Base-by-base conservation (phyloP, 1,140 invertebrate species). In the Anastatus disparis region DNA sequence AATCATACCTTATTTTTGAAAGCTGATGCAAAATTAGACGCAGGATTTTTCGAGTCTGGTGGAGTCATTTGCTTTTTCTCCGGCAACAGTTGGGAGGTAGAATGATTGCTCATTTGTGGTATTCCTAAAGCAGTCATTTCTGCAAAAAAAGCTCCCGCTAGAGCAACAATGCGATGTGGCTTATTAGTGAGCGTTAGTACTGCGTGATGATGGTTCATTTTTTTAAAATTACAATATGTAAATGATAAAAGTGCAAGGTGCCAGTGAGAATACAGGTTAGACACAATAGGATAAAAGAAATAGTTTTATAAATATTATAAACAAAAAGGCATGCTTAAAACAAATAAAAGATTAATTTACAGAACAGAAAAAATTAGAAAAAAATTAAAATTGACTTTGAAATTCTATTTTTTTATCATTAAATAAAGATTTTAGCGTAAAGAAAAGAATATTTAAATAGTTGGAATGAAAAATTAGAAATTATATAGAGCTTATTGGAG, bases 1-100 rank as follows among this genome's bases (percentile, higher is more conserved):
- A 13, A n/a, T 17, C n/a, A 59, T 89, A 89, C 82, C 89, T 91
- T 75, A 83, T 80, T 85, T 76, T 91, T 92, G 71, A 92, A 91
- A 22, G 89, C 88, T 76, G 90, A 90, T 29, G 87, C 89, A 80
- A 91, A 91, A 79, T 88, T 89, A 15, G 88, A 83, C 44, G 88
- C 81, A 13, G 86, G 75, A 59, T 71, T 86, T 63, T 87, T 90
- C 17, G 88, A 85, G 7, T 87, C 83, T 1, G 84, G 84, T 2
- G 84, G 84, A 20, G 83, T 84, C 82, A 84, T 82, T 24, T 71
- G 70, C 46, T 83, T 82, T 59, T 86, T 85, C 38, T 85, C 85
- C 4, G 79, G 72, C 66, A 83, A 66, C 9, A 81, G 58, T 59
- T 83, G 82, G 4, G 79, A 62, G 69, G 52, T 79, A 9, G 81